Conservation (phyloP, 2,113 vertebrate genomes). For the Eolophus roseicapilla region DNA sequence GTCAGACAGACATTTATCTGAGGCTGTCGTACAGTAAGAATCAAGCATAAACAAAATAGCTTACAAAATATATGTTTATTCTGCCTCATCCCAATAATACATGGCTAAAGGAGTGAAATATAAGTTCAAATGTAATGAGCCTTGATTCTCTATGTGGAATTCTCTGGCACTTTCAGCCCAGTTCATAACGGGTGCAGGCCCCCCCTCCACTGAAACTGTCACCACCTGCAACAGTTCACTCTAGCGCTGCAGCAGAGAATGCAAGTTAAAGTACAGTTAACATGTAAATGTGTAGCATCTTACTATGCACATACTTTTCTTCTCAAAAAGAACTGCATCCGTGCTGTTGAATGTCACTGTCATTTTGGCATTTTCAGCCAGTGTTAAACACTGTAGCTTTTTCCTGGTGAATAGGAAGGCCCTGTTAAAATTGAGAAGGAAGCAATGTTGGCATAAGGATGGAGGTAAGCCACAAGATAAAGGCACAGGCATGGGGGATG, state of each 20-base stretch:
- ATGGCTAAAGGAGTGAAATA: neutral
- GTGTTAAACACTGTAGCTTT: conserved; percentile 52
- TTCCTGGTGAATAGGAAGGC: conserved; percentile 56
- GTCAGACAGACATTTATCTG: neutral
- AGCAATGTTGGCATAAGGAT: neutral
- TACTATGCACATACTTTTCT: conserved; percentile 51
- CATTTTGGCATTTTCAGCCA: conserved; percentile 49
- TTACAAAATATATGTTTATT: neutral
- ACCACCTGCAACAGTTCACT: neutral
- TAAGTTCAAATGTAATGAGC: neutral
- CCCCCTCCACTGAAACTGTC: neutral
- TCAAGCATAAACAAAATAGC: neutral
- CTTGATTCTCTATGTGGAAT: neutral
- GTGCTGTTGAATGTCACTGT: neutral
- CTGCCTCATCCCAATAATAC: neutral
- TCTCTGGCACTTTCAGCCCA: neutral
- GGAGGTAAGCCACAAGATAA: neutral
- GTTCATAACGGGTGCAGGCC: neutral
- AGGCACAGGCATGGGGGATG: neutral
- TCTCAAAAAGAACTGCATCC: conserved; percentile 42
- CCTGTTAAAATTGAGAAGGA: conserved; percentile 50
- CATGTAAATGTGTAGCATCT: neutral
- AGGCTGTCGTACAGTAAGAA: neutral
- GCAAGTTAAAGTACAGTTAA: neutral
- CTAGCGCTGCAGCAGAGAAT: neutral